A percentile compares a stretch with the other conserved stretches of the same genome.
These are phyloP conservation scores for Microctonus hyperodae DNA, from an alignment of 2,888 invertebrate species.

Conservation along the genomic window DNA sequence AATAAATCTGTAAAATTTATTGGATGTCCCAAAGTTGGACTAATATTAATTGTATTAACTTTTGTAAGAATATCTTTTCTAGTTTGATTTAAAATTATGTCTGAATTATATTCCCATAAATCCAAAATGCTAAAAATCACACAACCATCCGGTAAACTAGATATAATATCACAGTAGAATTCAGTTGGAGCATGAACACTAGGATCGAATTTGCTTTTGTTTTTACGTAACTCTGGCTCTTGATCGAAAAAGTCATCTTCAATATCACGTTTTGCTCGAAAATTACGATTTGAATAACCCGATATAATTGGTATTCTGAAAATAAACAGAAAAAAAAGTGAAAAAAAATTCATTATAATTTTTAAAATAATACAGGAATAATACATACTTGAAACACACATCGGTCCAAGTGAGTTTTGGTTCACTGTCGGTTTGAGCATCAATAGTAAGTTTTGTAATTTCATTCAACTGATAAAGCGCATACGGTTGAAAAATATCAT, in stretches of 20 bases:
- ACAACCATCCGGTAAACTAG: constrained; percentile 70
- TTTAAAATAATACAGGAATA: constrained; percentile 1
- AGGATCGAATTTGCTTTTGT: constrained; percentile 64
- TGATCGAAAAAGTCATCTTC: constrained; percentile 54
- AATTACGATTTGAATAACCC: constrained; percentile 34
- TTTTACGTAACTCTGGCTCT: constrained; percentile 43
- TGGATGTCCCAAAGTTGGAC: constrained; percentile 73
- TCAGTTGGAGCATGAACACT: constrained; percentile 67
- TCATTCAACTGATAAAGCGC: constrained; percentile 66
- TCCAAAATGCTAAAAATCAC: constrained; percentile 73
- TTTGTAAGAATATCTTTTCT: constrained; percentile 70
- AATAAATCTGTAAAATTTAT: constrained; percentile 71
- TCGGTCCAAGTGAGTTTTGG: constrained; percentile 62
- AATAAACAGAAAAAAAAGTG: constrained; percentile 12
- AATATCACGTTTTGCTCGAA: constrained; percentile 38
- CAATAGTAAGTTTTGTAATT: constrained; percentile 66
- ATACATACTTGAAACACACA: constrained; percentile 67
- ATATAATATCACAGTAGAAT: constrained; percentile 72
- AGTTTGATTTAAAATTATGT: constrained; percentile 66
- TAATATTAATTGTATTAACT: constrained; percentile 69
- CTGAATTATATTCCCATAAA: constrained; percentile 72
- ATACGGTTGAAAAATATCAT: constrained; percentile 72
- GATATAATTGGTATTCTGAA: constrained; percentile 57
- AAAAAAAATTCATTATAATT: neutral
- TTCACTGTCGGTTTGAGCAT: constrained; percentile 54